Base-by-base conservation (phyloP, 2,113 vertebrate genomes). In the Sitta europaea region DNA sequence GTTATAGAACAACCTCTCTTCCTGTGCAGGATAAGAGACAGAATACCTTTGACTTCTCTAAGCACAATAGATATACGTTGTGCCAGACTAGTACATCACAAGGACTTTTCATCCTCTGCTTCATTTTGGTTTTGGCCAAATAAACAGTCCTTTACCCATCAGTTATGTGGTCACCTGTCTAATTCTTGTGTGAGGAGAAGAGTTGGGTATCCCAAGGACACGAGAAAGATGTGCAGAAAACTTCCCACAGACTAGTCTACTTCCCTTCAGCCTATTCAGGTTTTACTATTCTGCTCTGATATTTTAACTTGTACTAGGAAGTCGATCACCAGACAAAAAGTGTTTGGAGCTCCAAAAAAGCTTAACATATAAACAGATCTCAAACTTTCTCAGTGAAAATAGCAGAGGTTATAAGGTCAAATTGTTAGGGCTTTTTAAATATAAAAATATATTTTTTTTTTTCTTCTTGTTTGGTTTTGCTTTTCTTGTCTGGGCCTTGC, bases 301-400 rank as follows among this genome's bases (percentile, higher is more conserved):
- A 31, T 63, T 91, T 78, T 51, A 86, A 59, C 6, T 71, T 82
- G 42, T 77, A 62, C 24, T 65, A 92, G 25, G 61, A 91, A 97
- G 55, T 38, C 23, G 6, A 20, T 93, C 86, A 81, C 25, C 57
- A 57, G 27, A 66, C 14, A 96, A 53, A 75, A 94, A 85, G 28
- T 7, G 33, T 83, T 78, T 86, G 51, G 50, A 94, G 71, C 43
- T 85, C 45, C 15, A 54, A 94, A 90, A 54, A 96, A 91, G 76
- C 40, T 78, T 58, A 77, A 80, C 93, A 66, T 54, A 93, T 79
- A 94, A 95, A 88, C 11, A 3, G 36, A 91, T 85, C 86, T 45
- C 40, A 92, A 48, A 50, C 51, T 94, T 96, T 80, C 28, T 68
- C 68, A 59, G 36, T 68, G 43, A 92, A 97, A 96, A 95, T 84